These are phyloP conservation scores for Nebria salina DNA, from an alignment of 2,888 invertebrate species.

Conservation along the genomic window DNA sequence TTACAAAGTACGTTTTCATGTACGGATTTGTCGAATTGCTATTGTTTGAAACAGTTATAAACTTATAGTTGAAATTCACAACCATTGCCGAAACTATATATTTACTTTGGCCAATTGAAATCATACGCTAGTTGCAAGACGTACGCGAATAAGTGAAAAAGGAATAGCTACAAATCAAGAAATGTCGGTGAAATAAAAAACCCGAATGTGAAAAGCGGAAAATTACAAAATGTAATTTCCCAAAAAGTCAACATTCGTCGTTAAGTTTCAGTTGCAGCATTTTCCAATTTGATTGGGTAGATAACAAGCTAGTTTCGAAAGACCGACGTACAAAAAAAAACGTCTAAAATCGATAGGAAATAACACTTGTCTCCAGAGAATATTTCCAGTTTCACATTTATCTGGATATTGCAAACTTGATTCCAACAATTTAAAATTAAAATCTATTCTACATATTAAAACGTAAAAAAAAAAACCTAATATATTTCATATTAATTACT, in stretches of 20 bases:
- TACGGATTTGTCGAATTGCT: background rate
- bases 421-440: background rate
- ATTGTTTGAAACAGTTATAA: background rate
- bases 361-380: background rate
- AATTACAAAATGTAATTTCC: background rate
- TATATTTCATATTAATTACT: too few species aligned
- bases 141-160: background rate
- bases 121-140: background rate
- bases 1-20: background rate
- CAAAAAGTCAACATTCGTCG: background rate
- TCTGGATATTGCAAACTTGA: background rate
- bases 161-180: background rate
- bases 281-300: background rate
- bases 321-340: background rate
- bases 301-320: constrained; percentile 1
- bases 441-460: too few species aligned
- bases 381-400: background rate
- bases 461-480: too few species aligned
- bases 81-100: background rate
- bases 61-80: background rate
- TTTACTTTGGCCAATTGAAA: background rate
- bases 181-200: background rate
- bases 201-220: background rate
- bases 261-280: background rate
- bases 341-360: background rate